Conservation (phyloP, 2,113 vertebrate genomes). For the Uria lomvia region DNA sequence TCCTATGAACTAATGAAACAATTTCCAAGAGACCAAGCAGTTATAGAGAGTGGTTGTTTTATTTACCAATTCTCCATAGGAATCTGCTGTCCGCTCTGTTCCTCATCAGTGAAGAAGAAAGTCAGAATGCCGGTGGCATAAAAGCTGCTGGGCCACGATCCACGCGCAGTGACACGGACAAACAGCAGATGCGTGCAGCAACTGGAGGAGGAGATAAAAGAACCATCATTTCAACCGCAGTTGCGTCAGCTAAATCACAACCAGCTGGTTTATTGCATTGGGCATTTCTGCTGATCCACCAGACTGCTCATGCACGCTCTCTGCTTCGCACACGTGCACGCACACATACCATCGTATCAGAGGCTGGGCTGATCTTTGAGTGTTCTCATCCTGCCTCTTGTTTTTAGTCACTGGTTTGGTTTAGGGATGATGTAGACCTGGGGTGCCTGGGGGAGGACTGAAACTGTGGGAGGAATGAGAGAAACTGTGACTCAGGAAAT, state of each 20-base stretch:
- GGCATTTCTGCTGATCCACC: conserved; percentile 33
- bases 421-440: background rate
- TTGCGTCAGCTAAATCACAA: conserved; percentile 35
- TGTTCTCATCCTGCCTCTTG: background rate
- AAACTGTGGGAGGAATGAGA: conserved; percentile 29
- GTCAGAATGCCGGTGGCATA: background rate
- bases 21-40: background rate
- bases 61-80: background rate
- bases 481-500: conserved; percentile 53
- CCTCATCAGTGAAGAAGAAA: conserved; percentile 37
- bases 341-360: accelerated
- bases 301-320: background rate
- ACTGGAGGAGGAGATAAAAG: conserved; percentile 40
- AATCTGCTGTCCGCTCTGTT: background rate
- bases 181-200: conserved; percentile 20
- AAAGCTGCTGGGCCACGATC: background rate
- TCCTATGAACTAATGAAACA: conserved; percentile 39
- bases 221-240: background rate
- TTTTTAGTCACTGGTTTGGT: background rate
- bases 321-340: accelerated
- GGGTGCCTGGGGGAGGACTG: background rate
- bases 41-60: background rate
- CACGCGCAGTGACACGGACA: background rate
- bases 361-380: background rate
- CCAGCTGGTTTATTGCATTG: background rate